phyloP scores from a whole-genome alignment of 2,797 vertebrate species.

The Centroberyx gerrardi region DNA sequence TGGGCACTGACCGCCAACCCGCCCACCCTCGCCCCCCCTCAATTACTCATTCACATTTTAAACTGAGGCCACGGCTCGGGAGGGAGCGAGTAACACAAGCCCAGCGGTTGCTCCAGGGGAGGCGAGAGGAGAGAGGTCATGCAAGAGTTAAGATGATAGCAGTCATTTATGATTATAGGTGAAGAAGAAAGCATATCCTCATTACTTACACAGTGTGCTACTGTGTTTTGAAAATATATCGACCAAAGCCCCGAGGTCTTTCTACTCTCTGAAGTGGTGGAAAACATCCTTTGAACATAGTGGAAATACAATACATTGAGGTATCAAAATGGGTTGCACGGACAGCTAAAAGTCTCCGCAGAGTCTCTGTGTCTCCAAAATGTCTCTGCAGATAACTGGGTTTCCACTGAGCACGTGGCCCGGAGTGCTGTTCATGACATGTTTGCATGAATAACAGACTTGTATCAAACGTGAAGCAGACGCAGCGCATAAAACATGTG shows the following conservation, averaged over 20 bases:
- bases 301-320: constrained; percentile 10
- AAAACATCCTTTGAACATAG: constrained; percentile 47
- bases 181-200: constrained; percentile 44
- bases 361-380: constrained; percentile 41
- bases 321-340: constrained; percentile 23
- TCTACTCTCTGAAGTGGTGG: constrained; percentile 1
- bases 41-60: constrained; percentile 41
- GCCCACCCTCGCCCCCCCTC: constrained; percentile 12
- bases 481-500: constrained; percentile 40
- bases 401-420: constrained; percentile 26
- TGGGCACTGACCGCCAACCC: constrained; percentile 15
- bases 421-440: constrained; percentile 40
- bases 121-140: constrained; percentile 4
- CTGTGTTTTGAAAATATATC: constrained; percentile 14
- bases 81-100: constrained; percentile 16
- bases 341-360: constrained; percentile 24
- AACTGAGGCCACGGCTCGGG: constrained; percentile 8
- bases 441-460: constrained; percentile 45
- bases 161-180: constrained; percentile 28
- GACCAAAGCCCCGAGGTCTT: constrained; percentile 7
- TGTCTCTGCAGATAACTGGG: constrained; percentile 33
- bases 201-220: background rate
- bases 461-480: constrained; percentile 34
- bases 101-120: constrained; percentile 25
- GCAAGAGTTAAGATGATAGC: constrained; percentile 35